These are phyloP conservation scores for Clarias platycephalus DNA, from an alignment of 2,797 vertebrate genomes.

Conservation along the genomic window DNA sequence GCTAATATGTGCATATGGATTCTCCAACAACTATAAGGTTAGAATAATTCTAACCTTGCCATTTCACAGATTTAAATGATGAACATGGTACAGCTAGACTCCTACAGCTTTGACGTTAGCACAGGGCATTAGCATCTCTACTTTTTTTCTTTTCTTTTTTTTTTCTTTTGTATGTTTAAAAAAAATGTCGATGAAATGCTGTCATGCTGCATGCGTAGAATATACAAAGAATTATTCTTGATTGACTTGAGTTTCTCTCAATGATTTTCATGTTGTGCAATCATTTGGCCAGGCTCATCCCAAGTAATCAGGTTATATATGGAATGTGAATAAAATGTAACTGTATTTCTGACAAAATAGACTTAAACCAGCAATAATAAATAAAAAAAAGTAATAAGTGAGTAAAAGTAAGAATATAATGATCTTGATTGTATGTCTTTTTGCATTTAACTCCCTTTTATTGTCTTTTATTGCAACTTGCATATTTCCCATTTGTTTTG, in stretches of 20 bases:
- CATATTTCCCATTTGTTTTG: constrained; percentile 48
- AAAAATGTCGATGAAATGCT: constrained; percentile 32
- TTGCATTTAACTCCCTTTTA: constrained; percentile 33
- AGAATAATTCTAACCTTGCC: constrained; percentile 25
- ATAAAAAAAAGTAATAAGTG: constrained; percentile 13
- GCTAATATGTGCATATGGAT: constrained; percentile 9
- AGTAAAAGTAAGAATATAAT: constrained; percentile 48
- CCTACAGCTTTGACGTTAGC: constrained; percentile 12
- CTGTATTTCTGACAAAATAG: constrained; percentile 1
- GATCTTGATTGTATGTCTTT: constrained; percentile 33
- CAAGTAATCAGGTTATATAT: constrained; percentile 15
- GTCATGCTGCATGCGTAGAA: constrained; percentile 41
- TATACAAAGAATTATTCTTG: constrained; percentile 27
- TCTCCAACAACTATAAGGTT: constrained; percentile 33
- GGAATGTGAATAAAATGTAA: constrained; percentile 20
- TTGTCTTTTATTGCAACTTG: constrained; percentile 32
- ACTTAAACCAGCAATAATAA: constrained; percentile 47
- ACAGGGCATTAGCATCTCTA: constrained; percentile 20
- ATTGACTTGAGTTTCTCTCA: constrained; percentile 25
- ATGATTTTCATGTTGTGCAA: constrained; percentile 40
- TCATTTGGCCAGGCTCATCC: constrained; percentile 40
- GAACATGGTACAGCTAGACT: constrained; percentile 11
- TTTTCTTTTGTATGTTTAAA: constrained; percentile 28
- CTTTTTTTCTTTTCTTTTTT: not conserved
- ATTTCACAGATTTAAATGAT: constrained; percentile 7